Percentiles rank a stretch among this genome's conserved stretches.
Conservation (phyloP, 1,140 invertebrate species). For the Aphidius ervi region DNA sequence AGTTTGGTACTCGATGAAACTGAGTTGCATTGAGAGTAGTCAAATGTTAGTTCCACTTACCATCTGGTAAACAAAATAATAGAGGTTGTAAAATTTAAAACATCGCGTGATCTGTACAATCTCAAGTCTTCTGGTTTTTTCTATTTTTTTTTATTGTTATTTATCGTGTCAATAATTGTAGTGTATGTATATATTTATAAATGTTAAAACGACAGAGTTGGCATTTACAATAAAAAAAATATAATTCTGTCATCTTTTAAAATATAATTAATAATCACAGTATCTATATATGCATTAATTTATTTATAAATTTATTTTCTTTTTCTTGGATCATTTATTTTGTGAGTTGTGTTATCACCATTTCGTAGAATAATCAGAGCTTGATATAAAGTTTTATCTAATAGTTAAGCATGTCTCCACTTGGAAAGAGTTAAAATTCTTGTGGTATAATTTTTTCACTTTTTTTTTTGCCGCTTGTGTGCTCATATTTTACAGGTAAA, state of each 20-base stretch:
- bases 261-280: no score
- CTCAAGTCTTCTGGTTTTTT: constrained; percentile 3
- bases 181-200: constrained; percentile 11
- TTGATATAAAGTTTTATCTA: no score
- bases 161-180: constrained; percentile 32
- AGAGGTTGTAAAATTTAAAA: constrained; percentile 22
- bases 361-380: no score
- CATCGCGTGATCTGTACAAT: constrained; percentile 28
- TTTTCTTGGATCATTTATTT: no score
- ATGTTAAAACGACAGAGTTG: neutral
- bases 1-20: neutral
- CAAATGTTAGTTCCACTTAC: constrained; percentile 10
- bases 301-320: no score
- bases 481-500: constrained; percentile 19
- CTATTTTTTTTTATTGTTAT: constrained; percentile 19
- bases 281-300: no score
- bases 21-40: constrained; percentile 1
- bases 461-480: constrained; percentile 4
- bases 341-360: no score
- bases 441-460: no score
- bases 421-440: no score
- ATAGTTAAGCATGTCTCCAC: no score
- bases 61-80: constrained; percentile 29
- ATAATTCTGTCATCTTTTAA: no score
- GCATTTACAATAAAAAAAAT: neutral